Base-by-base conservation (phyloP, 1,140 invertebrate genomes). In the Ips nitidus region DNA sequence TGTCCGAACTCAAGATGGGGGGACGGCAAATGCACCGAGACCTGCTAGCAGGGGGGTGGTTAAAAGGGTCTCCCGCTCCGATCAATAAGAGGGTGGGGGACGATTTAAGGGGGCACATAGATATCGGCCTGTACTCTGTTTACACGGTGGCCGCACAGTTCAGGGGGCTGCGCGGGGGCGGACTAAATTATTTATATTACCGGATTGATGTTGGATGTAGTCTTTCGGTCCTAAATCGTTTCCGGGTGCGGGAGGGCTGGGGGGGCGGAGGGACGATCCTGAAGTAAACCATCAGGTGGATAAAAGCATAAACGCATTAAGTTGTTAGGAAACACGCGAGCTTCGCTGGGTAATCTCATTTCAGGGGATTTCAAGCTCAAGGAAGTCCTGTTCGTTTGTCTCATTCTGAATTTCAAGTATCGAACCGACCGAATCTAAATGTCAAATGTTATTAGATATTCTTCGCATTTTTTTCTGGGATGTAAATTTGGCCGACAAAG, bases 51-150 rank as follows among this genome's bases (percentile, higher is more conserved):
- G 5, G 45, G 5, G 45, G 5, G n/a, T 5, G 45, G n/a, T 47
- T 47, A 6, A 47, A 47, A n/a, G 45, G 45, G n/a, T 47, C 5
- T 6, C 5, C 5, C 5, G 5, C 5, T 5, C 53, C 53, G 53
- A 56, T 56, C 53, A 56, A 56, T 56, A 56, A 22, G 8, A 56
- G 53, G 53, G 53, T 56, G 53, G 53, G 45, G 45, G 22, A 50
- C 52, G 52, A 6, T 53, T 47, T 38, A 63, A 41, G 61, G 50
- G 39, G 4, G 8, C 40, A 22, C 22, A 22, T 22, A 52, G 61
- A 63, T 63, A 63, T 63, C 61, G 61, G 61, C 45, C 61, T 63
- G 61, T 45, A 52, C 61, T 36, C 52, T 63, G 50, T 63, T 63
- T 63, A 63, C 61, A 8, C 57, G 2, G 50, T 50, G 50, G 61